Evolutionary conservation across 2,113 vertebrate species (phyloP).

Genomic region (Pycnonotus jocosus): DNA sequence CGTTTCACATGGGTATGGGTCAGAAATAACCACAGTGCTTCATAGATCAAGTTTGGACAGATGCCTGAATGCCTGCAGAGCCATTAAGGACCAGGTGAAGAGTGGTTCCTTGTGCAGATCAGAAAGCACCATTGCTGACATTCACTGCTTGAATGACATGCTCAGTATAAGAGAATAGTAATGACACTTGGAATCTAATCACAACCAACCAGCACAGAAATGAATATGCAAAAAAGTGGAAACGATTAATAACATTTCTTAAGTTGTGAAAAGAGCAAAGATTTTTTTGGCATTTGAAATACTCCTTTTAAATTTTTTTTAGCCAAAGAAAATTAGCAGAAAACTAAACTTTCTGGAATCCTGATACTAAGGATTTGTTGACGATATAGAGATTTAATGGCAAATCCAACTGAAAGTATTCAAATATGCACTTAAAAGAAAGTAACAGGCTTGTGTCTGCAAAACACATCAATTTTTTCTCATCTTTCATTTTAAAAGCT

Average conservation of each 20-base stretch:
- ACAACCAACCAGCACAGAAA: background rate
- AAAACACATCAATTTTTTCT: background rate
- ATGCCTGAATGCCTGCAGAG: background rate
- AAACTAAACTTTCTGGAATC: background rate
- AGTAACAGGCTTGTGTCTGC: background rate
- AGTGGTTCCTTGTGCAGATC: background rate
- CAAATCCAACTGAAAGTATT: background rate
- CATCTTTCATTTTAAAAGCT: background rate
- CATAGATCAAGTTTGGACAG: background rate
- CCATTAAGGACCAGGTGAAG: background rate
- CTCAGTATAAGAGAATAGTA: background rate
- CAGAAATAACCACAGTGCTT: background rate
- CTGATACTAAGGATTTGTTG: background rate
- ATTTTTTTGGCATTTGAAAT: background rate
- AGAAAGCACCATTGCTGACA: background rate
- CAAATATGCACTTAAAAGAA: background rate
- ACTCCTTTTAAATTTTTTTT: accelerated
- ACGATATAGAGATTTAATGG: background rate
- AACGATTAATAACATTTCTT: background rate
- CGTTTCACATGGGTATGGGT: background rate
- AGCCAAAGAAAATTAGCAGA: background rate
- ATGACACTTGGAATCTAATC: background rate
- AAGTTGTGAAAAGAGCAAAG: background rate
- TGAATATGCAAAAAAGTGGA: background rate
- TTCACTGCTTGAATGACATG: background rate